Evolutionary conservation across 1,140 invertebrate genomes (phyloP).

Genomic region (Aphidius ervi): DNA sequence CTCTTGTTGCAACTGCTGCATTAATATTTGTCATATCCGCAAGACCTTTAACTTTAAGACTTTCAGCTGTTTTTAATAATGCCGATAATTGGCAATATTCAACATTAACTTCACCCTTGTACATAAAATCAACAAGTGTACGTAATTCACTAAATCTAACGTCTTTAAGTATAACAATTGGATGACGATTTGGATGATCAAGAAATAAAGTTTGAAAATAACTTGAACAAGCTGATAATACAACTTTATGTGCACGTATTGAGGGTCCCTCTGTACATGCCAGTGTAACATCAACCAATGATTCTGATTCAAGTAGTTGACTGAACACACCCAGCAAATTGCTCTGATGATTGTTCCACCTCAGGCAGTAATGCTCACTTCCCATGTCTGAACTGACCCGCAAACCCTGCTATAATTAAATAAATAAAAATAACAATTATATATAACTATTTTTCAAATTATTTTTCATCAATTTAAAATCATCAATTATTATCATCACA

Average conservation of each 20-base stretch:
- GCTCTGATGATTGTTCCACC: slow-evolving; percentile 95
- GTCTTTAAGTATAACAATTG: slow-evolving; percentile 91
- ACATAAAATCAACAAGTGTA: slow-evolving; percentile 93
- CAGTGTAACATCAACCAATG: slow-evolving; percentile 91
- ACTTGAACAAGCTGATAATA: slow-evolving; percentile 89
- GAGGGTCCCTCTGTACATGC: slow-evolving; percentile 90
- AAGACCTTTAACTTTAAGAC: slow-evolving; percentile 84
- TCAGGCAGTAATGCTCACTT: slow-evolving; percentile 93
- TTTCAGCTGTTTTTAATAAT: slow-evolving; percentile 88
- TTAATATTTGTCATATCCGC: slow-evolving; percentile 85
- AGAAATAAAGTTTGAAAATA: slow-evolving; percentile 90
- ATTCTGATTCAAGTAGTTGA: slow-evolving; percentile 89
- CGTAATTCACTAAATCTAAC: slow-evolving; percentile 84
- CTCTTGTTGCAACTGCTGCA: slow-evolving; percentile 44
- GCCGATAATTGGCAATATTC: slow-evolving; percentile 87
- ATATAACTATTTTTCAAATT: too few relatives aligned
- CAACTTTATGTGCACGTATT: slow-evolving; percentile 92
- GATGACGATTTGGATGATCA: slow-evolving; percentile 84
- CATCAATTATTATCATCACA: too few relatives aligned
- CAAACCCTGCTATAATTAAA: slow-evolving; percentile 62
- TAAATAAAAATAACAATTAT: background rate
- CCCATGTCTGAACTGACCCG: slow-evolving; percentile 86
- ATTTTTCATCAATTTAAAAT: too few relatives aligned
- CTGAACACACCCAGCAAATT: slow-evolving; percentile 91
- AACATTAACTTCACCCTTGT: slow-evolving; percentile 92